A percentile compares a stretch with the other conserved stretches of the same genome.
Conservation (phyloP, 1,140 invertebrate species). For the Trichomalopsis sarcophagae region DNA sequence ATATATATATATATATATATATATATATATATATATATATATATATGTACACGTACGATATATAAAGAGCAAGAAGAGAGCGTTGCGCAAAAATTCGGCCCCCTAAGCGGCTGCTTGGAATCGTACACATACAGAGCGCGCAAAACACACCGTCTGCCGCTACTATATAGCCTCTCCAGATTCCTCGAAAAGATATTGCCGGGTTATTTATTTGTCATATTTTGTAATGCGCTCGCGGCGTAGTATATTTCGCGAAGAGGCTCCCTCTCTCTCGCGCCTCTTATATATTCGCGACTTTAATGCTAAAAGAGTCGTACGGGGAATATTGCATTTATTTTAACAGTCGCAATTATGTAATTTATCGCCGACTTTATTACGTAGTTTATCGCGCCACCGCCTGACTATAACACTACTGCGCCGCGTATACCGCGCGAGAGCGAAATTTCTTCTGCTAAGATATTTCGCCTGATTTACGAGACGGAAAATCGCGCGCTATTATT, state of each 20-base stretch:
- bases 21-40: not conserved
- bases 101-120: not conserved
- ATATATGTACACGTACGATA: not conserved
- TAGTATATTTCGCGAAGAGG: conserved; percentile 44
- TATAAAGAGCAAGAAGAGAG: not conserved
- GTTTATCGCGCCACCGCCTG: conserved; percentile 35
- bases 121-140: not conserved
- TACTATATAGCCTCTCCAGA: conserved; percentile 6
- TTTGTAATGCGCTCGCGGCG: conserved; percentile 40
- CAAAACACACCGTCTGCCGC: not conserved
- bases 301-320: conserved; percentile 50
- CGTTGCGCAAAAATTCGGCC: conserved; percentile 33
- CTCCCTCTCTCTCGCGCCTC: conserved; percentile 17
- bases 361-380: conserved; percentile 53
- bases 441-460: conserved; percentile 46
- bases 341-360: conserved; percentile 54
- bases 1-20: not conserved
- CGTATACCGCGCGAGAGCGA: not conserved
- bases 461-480: conserved; percentile 47
- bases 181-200: conserved; percentile 46
- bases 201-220: conserved; percentile 54
- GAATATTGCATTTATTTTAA: conserved; percentile 52
- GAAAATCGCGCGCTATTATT: conserved; percentile 49
- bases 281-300: conserved; percentile 51
- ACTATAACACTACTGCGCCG: no score